Conservation (phyloP, 1,140 invertebrate genomes). For the Drosophila dunni region DNA sequence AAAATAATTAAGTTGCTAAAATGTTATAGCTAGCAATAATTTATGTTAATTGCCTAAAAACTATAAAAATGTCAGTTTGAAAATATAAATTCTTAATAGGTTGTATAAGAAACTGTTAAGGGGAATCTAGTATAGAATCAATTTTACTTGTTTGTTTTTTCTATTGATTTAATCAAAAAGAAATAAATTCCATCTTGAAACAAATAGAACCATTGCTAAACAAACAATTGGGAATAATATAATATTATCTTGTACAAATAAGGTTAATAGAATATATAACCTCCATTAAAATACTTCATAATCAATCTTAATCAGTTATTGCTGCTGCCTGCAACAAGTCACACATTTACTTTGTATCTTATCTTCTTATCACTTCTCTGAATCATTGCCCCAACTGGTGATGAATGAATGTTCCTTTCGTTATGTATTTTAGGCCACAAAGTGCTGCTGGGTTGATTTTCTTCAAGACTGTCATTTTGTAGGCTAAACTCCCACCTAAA, state of each 20-base stretch:
- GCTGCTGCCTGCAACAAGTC: not conserved
- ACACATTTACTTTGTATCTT: slow-evolving; percentile 4
- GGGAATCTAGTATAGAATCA: too few species aligned
- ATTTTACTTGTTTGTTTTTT: too few species aligned
- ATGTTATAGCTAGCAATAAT: not conserved
- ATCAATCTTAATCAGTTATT: slow-evolving; percentile 19
- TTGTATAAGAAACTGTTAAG: too few species aligned
- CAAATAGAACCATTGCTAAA: too few species aligned
- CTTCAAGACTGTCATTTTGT: slow-evolving; percentile 9
- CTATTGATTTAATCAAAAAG: too few species aligned
- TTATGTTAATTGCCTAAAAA: not conserved
- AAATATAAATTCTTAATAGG: too few species aligned
- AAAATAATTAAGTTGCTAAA: too few species aligned
- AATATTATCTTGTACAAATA: not conserved
- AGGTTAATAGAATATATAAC: not conserved
- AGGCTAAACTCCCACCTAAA: slow-evolving; percentile 70
- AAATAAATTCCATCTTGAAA: too few species aligned
- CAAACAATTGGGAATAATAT: too few species aligned
- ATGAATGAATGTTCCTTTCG: not conserved
- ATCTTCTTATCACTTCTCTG: not conserved
- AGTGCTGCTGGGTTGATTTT: slow-evolving; percentile 7
- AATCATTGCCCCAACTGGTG: not conserved
- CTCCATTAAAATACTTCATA: not conserved
- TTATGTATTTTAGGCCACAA: not conserved
- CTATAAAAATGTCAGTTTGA: not conserved